Percentiles rank a stretch among this genome's conserved stretches.
Evolutionary conservation across 2,113 vertebrate species (phyloP).

Genomic region (Typhlomys cinereus): DNA sequence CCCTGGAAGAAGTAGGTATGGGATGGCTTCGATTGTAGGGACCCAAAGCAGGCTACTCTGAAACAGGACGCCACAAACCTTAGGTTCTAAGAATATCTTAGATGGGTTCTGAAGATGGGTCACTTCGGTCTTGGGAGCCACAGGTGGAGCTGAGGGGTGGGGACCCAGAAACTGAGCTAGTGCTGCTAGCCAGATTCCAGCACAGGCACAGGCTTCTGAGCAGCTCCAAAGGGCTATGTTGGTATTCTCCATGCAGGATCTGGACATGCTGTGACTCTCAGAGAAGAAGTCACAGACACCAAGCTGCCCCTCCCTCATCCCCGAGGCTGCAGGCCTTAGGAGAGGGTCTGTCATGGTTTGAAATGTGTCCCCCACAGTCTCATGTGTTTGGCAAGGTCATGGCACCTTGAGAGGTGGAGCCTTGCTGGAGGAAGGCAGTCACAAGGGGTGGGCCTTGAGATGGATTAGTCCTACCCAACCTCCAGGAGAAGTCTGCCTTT

Average conservation of each 20-base stretch:
- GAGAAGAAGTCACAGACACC: not conserved
- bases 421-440: too few species aligned
- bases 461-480: too few species aligned
- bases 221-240: not conserved
- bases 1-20: not conserved
- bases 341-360: too few species aligned
- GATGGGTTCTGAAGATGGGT: slow-evolving; percentile 11
- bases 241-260: too few species aligned
- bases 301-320: not conserved
- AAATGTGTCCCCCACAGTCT: too few species aligned
- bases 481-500: too few species aligned
- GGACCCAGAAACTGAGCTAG: not conserved
- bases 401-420: too few species aligned
- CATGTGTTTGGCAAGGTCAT: too few species aligned
- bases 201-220: not conserved
- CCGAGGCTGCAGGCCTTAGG: not conserved
- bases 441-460: too few species aligned
- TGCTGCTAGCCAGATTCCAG: not conserved
- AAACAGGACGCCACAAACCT: not conserved
- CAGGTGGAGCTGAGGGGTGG: not conserved
- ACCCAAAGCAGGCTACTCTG: not conserved
- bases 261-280: not conserved
- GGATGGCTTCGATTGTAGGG: not conserved
- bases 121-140: not conserved
- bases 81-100: not conserved